A percentile compares a stretch with the other conserved stretches of the same genome.
These are phyloP conservation scores for Scatophagus argus DNA, from an alignment of 2,113 vertebrate genomes.

Conservation along the genomic window DNA sequence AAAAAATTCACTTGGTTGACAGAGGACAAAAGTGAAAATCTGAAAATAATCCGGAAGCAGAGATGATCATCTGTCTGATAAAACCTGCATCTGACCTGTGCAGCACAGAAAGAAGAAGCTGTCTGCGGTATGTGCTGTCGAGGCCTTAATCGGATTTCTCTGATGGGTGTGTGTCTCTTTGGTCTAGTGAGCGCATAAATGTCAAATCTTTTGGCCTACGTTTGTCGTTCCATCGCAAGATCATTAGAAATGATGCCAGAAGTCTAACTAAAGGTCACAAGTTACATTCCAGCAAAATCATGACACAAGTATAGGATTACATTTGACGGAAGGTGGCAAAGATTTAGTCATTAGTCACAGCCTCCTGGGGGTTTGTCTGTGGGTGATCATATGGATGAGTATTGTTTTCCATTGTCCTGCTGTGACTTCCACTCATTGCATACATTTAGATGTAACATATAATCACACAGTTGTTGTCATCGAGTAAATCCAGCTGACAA, in stretches of 20 bases:
- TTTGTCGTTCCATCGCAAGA: neutral
- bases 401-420: neutral
- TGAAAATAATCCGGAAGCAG: neutral
- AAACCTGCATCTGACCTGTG: neutral
- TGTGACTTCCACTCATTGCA: neutral
- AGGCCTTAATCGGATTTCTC: conserved; percentile 11
- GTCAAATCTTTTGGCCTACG: neutral
- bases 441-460: neutral
- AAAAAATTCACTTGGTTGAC: neutral
- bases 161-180: conserved; percentile 2
- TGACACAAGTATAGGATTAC: neutral
- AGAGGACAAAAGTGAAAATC: neutral
- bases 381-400: too few species aligned
- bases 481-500: neutral
- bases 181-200: neutral
- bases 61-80: neutral
- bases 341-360: neutral
- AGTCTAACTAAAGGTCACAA: too few species aligned
- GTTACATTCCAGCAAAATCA: neutral
- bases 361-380: neutral
- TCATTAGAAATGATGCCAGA: neutral
- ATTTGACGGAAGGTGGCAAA: neutral
- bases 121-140: neutral
- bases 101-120: neutral
- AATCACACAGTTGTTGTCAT: neutral